Evolutionary conservation across 2,797 vertebrate genomes (phyloP).

Genomic region (Siniperca obscura): DNA sequence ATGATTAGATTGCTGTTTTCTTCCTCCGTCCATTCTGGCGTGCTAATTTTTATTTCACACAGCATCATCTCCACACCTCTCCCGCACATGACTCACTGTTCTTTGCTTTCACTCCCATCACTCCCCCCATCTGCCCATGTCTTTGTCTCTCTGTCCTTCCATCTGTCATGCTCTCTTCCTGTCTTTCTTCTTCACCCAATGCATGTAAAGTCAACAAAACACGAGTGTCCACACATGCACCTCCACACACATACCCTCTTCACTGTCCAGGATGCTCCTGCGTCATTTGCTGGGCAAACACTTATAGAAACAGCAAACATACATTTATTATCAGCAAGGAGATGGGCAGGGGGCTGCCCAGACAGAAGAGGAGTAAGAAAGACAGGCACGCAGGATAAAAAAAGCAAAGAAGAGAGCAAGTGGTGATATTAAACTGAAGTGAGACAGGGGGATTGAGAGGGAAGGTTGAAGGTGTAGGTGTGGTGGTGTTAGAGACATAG

Average conservation of each 20-base stretch:
- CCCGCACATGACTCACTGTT: slow-evolving; percentile 76
- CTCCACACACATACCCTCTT: slow-evolving; percentile 24
- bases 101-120: slow-evolving; percentile 58
- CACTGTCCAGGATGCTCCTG: slow-evolving; percentile 59
- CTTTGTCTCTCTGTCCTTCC: slow-evolving; percentile 63
- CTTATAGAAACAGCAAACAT: slow-evolving; percentile 54
- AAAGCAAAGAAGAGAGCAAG: background rate
- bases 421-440: slow-evolving; percentile 14
- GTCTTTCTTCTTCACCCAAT: slow-evolving; percentile 50
- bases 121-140: slow-evolving; percentile 68
- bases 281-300: slow-evolving; percentile 62
- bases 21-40: slow-evolving; percentile 58
- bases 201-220: slow-evolving; percentile 70
- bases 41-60: slow-evolving; percentile 70
- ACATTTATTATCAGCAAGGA: slow-evolving; percentile 57
- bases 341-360: slow-evolving; percentile 13
- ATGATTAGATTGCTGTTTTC: slow-evolving; percentile 33
- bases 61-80: slow-evolving; percentile 72
- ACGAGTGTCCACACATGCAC: slow-evolving; percentile 56
- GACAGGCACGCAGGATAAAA: background rate
- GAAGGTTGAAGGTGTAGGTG: slow-evolving; percentile 8
- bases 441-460: slow-evolving; percentile 11
- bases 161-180: slow-evolving; percentile 61
- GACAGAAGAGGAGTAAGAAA: slow-evolving; percentile 17
- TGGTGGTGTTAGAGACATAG: slow-evolving; percentile 30